Percentiles rank a stretch among this genome's conserved stretches.
phyloP scores from a whole-genome alignment of 23 tunicate species.

The Trididemnum nubilum region DNA sequence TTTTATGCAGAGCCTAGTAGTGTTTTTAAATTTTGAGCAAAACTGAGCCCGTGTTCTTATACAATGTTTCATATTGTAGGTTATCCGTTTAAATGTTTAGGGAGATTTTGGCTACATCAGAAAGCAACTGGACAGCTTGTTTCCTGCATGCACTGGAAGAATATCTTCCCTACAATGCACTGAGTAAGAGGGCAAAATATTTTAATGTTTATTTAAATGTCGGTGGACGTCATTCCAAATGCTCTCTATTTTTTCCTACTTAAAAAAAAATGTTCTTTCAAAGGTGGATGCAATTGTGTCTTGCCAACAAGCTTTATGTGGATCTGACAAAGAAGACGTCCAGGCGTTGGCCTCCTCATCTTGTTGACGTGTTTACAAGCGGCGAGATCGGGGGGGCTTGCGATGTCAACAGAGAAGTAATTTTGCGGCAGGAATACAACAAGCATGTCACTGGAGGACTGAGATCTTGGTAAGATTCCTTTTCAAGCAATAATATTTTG shows the following conservation, averaged over 20 bases:
- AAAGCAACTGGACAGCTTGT: slow-evolving; percentile 17
- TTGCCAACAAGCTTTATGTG: slow-evolving; percentile 21
- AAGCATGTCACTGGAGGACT: slow-evolving; percentile 30
- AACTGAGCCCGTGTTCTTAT: too few species aligned
- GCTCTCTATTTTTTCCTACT: too few species aligned
- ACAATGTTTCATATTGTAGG: too few species aligned
- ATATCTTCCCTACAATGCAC: slow-evolving; percentile 51
- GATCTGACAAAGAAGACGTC: background rate
- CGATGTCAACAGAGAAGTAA: slow-evolving; percentile 26
- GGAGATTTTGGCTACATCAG: slow-evolving; percentile 78
- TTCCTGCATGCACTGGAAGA: background rate
- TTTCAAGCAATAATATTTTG: background rate
- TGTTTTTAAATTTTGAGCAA: background rate
- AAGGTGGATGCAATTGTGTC: slow-evolving; percentile 49
- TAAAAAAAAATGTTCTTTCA: too few species aligned
- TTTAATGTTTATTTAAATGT: too few species aligned
- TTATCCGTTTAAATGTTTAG: too few species aligned
- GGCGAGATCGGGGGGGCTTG: slow-evolving; percentile 79
- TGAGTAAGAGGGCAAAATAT: slow-evolving; percentile 28
- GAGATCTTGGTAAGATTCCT: slow-evolving; percentile 58
- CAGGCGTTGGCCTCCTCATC: slow-evolving; percentile 13
- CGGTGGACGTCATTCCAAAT: too few species aligned
- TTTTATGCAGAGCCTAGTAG: too few species aligned
- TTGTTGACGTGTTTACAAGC: slow-evolving; percentile 42
- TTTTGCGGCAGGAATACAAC: background rate